Evolutionary conservation across 2,797 vertebrate species (phyloP), one percentile per base, ranked within the genome.

Genomic region (Sebastolobus altivelis): DNA sequence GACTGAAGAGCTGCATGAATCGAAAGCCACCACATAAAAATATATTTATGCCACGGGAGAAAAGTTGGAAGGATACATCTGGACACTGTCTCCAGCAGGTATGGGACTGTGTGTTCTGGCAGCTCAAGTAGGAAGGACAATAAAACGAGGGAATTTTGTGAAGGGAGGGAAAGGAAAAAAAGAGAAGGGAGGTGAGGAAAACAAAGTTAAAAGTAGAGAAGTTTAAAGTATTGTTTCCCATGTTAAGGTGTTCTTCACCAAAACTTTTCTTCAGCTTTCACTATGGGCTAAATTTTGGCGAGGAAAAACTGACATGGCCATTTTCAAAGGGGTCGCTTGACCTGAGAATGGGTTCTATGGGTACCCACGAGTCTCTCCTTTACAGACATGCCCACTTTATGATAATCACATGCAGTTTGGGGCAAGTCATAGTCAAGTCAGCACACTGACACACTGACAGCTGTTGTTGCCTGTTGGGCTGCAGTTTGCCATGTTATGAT

Each of bases 21-120:
- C 3, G 5, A 90, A 82, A 65, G 14, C 43, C 49, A 67, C 72
- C 60, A 76, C 67, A 82, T 80, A 85, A 91, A 87, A 87, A 46
- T 77, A 74, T 82, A 88, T 87, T 87, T 75, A 70, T 89, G 69
- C 72, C 82, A 83, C 46, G 59, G 37, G 77, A 88, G 79, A 82
- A 85, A 74, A 72, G 55, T 25, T 68, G 63, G 68, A 75, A 58
- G 74, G 33, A 75, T 61, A 71, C 84, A 81, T 92, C 83, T 90
- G 88, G 87, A 89, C 69, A 83, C n/a, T 86, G 86, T 93, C 80
- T 80, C 52, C 55, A 65, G 72, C 80, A 88, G 87, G 79, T 84
- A 82, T 66, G 49, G 81, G 55, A 90, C 84, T 75, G 73, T 84
- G 82, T 80, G 87, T 85, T 89, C 89, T 84, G 77, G 55, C 81